phyloP scores from a whole-genome alignment of 2,113 vertebrate species.

The Cololabis saira region DNA sequence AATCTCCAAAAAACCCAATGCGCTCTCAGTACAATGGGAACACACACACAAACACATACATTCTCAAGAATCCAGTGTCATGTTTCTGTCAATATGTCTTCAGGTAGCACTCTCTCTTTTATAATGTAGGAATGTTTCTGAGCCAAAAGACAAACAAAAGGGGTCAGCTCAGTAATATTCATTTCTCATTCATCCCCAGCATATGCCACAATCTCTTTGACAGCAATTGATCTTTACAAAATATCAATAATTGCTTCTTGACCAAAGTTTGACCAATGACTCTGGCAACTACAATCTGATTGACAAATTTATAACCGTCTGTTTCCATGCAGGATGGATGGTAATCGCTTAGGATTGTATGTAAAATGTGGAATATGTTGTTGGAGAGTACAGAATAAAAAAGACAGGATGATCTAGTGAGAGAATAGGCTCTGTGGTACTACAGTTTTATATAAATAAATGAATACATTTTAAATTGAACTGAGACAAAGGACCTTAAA shows the following conservation, averaged over 20 bases:
- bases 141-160: conserved; percentile 20
- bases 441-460: neutral
- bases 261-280: conserved; percentile 9
- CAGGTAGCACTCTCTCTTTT: conserved; percentile 51
- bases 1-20: too few relatives aligned
- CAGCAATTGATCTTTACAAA: conserved; percentile 14
- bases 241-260: conserved; percentile 6
- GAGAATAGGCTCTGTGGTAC: neutral
- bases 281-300: conserved; percentile 21
- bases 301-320: conserved; percentile 25
- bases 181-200: conserved; percentile 24
- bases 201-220: conserved; percentile 24
- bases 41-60: conserved; percentile 20
- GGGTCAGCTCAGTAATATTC: conserved; percentile 13
- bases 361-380: neutral
- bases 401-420: conserved; percentile 6
- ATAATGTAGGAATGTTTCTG: conserved; percentile 47
- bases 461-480: conserved; percentile 2
- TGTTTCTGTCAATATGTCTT: conserved; percentile 64
- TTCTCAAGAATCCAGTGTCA: conserved; percentile 63
- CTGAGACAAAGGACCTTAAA: conserved; percentile 1
- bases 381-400: conserved; percentile 8
- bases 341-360: conserved; percentile 19
- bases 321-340: conserved; percentile 17
- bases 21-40: neutral